phyloP scores from a whole-genome alignment of 2,888 invertebrate species.

The Leptarthrus brevirostris region DNA sequence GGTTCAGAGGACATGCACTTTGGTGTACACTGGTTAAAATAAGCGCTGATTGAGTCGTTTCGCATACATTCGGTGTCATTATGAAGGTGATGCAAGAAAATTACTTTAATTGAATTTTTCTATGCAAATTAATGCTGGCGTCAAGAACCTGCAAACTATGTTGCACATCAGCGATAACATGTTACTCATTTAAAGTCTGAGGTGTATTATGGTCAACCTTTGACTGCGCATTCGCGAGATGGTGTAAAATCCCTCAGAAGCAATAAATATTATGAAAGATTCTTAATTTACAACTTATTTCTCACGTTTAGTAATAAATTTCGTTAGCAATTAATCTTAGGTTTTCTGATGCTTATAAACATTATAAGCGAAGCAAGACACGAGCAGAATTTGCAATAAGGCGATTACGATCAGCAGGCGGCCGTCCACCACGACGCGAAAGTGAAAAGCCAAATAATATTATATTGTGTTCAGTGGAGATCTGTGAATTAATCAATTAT shows the following conservation, averaged over 20 bases:
- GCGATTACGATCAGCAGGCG: constrained; percentile 15
- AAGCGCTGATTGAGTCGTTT: constrained; percentile 2
- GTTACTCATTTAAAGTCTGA: constrained; percentile 9
- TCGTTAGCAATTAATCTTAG: constrained; percentile 30
- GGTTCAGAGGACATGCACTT: constrained; percentile 8
- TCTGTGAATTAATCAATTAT: constrained; percentile 38
- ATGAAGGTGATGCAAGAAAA: constrained; percentile 25
- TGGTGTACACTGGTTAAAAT: neutral
- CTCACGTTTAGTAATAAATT: constrained; percentile 41
- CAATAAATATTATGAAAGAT: constrained; percentile 41
- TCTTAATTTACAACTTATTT: constrained; percentile 41
- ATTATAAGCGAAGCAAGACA: neutral
- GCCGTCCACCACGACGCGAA: constrained; percentile 2
- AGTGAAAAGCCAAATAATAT: constrained; percentile 41
- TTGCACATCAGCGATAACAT: neutral
- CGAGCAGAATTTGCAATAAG: constrained; percentile 2
- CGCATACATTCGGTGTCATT: neutral
- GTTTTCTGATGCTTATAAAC: neutral
- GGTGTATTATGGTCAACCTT: neutral
- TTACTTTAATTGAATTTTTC: constrained; percentile 24
- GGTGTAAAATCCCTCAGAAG: constrained; percentile 13
- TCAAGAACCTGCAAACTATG: neutral
- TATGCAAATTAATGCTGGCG: constrained; percentile 11
- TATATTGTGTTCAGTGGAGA: constrained; percentile 18
- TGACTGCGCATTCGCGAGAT: neutral